phyloP scores from a whole-genome alignment of 2,888 invertebrate species.

The Cosmorhoe ocellata region DNA sequence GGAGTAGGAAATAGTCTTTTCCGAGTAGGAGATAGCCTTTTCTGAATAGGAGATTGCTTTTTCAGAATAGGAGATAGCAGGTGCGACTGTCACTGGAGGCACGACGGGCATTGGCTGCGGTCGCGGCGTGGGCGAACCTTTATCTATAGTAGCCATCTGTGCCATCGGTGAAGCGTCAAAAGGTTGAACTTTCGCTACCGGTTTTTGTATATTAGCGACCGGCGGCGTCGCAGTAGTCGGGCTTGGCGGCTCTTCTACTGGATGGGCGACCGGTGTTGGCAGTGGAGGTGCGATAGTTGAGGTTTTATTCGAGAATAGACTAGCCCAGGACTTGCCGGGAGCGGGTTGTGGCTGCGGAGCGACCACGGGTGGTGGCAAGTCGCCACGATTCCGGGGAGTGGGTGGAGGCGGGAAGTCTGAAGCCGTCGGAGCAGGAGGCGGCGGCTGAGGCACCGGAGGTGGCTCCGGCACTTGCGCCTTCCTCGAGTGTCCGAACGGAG shows the following conservation, averaged over 20 bases:
- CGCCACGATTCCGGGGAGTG: slow-evolving; percentile 69
- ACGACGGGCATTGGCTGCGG: slow-evolving; percentile 33
- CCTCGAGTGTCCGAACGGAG: slow-evolving; percentile 73
- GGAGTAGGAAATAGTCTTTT: slow-evolving; percentile 43
- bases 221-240: slow-evolving; percentile 56
- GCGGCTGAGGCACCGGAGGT: slow-evolving; percentile 64
- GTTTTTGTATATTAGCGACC: slow-evolving; percentile 69
- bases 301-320: slow-evolving; percentile 81
- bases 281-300: slow-evolving; percentile 36
- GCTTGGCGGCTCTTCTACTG: slow-evolving; percentile 59
- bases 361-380: slow-evolving; percentile 58
- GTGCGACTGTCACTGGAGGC: slow-evolving; percentile 36
- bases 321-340: slow-evolving; percentile 85
- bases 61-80: slow-evolving; percentile 33
- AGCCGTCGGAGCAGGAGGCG: slow-evolving; percentile 74
- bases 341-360: slow-evolving; percentile 68
- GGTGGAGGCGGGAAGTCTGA: slow-evolving; percentile 79
- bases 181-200: slow-evolving; percentile 84
- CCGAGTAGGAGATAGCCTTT: slow-evolving; percentile 47
- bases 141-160: slow-evolving; percentile 51
- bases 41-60: slow-evolving; percentile 46
- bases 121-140: slow-evolving; percentile 47
- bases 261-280: slow-evolving; percentile 29
- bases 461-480: slow-evolving; percentile 61
- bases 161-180: slow-evolving; percentile 77